A percentile compares a stretch with the other conserved stretches of the same genome.
Evolutionary conservation across 2,113 vertebrate genomes (phyloP).

Genomic region (Alouatta palliata): DNA sequence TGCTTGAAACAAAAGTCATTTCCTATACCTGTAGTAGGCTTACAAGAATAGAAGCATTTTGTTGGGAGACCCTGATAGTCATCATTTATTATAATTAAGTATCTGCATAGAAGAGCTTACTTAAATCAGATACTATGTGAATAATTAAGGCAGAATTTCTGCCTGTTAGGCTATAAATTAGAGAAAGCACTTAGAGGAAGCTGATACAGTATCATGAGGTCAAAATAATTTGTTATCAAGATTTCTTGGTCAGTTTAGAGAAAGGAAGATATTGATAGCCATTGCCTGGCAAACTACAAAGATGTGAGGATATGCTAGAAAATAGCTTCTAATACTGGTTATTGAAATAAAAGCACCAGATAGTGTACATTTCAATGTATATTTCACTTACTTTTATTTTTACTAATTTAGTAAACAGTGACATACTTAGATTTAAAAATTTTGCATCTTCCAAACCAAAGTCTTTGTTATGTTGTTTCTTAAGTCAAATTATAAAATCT

Average conservation of each 20-base stretch:
- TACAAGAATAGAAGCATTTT: conserved; percentile 1
- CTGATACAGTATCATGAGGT: not conserved
- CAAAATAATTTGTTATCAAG: not conserved
- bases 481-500: not conserved
- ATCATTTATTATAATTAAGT: conserved; percentile 1
- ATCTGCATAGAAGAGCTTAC: not conserved
- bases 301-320: not conserved
- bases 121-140: conserved; percentile 41
- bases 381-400: not conserved
- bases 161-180: not conserved
- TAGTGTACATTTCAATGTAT: not conserved
- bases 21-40: not conserved
- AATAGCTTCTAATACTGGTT: not conserved
- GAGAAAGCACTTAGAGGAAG: not conserved
- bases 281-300: not conserved
- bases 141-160: conserved; percentile 37
- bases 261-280: not conserved
- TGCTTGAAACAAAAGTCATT: not conserved
- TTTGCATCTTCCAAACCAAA: not conserved
- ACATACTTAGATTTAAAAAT: not conserved
- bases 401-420: conserved; percentile 1
- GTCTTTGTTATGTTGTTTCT: not conserved
- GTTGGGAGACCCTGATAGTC: not conserved
- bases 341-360: not conserved
- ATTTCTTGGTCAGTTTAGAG: not conserved